These are phyloP conservation scores for Manis javanica DNA, from an alignment of 2,797 vertebrate species.

Conservation along the genomic window DNA sequence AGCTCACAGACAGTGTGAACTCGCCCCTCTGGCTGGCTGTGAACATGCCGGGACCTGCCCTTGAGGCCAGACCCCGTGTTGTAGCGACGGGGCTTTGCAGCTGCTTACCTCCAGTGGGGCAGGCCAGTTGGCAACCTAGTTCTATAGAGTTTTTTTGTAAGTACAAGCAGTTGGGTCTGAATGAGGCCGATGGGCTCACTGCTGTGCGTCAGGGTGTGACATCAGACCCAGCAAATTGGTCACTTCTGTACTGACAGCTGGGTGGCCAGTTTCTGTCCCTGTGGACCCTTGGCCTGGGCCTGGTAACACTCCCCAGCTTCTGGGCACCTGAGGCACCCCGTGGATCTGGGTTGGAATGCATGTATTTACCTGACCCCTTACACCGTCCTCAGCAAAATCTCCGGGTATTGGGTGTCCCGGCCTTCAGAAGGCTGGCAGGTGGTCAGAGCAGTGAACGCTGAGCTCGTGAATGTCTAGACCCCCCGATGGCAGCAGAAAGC, in stretches of 20 bases:
- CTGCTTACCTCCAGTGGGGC: no score
- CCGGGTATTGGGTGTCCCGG: rapidly evolving
- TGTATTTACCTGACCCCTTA: neutral
- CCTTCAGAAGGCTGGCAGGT: neutral
- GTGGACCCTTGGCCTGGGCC: neutral
- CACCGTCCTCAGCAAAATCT: neutral
- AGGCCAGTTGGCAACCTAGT: neutral
- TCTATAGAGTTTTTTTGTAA: rapidly evolving
- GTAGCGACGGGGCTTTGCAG: neutral
- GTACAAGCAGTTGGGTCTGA: neutral
- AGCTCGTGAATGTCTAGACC: neutral
- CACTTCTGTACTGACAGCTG: neutral
- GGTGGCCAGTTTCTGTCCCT: neutral
- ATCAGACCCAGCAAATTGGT: rapidly evolving
- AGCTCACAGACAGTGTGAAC: no score
- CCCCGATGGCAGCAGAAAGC: neutral
- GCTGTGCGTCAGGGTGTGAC: neutral
- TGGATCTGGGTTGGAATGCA: rapidly evolving
- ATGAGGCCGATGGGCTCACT: neutral
- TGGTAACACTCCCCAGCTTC: neutral
- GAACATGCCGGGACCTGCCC: neutral
- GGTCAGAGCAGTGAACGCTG: neutral
- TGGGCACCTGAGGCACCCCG: rapidly evolving
- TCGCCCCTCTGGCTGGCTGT: rapidly evolving
- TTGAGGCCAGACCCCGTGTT: neutral